These are phyloP conservation scores for Poecilia gillii DNA, from an alignment of 2,797 vertebrate species.

Conservation along the genomic window DNA sequence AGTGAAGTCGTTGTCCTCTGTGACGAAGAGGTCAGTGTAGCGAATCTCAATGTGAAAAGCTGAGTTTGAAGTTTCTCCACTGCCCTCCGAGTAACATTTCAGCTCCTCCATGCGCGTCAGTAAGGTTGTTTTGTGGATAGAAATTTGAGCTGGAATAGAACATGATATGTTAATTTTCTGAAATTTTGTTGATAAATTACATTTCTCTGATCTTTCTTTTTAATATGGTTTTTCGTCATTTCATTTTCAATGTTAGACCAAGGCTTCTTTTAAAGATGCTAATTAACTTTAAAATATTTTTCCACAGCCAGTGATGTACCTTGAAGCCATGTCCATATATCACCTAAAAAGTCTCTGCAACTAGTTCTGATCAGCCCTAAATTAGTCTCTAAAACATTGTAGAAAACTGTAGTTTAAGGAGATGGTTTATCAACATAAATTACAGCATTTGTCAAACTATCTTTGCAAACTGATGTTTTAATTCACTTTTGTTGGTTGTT, in stretches of 20 bases:
- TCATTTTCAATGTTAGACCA: not conserved
- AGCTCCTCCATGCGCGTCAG: constrained; percentile 69
- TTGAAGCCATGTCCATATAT: not conserved
- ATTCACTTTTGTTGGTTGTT: not conserved
- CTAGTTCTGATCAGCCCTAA: not conserved
- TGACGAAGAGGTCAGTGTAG: constrained; percentile 80
- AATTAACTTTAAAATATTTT: not conserved
- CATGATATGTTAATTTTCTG: not conserved
- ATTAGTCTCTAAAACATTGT: not conserved
- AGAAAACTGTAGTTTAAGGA: not conserved
- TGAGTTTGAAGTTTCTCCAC: constrained; percentile 49
- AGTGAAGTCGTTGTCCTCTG: constrained; percentile 58
- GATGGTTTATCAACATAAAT: not conserved
- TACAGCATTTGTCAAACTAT: not conserved
- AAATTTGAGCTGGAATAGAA: constrained; percentile 60
- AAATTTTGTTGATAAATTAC: not conserved
- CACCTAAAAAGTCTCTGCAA: not conserved
- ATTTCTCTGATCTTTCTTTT: not conserved
- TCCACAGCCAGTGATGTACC: not conserved
- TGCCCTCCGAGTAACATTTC: constrained; percentile 66
- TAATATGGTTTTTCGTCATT: not conserved
- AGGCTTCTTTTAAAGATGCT: not conserved
- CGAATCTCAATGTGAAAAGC: constrained; percentile 76
- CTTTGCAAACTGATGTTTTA: not conserved
- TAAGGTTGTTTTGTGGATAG: constrained; percentile 70